These are phyloP conservation scores for Embiotoca jacksoni DNA, from an alignment of 2,113 vertebrate genomes.

Conservation along the genomic window DNA sequence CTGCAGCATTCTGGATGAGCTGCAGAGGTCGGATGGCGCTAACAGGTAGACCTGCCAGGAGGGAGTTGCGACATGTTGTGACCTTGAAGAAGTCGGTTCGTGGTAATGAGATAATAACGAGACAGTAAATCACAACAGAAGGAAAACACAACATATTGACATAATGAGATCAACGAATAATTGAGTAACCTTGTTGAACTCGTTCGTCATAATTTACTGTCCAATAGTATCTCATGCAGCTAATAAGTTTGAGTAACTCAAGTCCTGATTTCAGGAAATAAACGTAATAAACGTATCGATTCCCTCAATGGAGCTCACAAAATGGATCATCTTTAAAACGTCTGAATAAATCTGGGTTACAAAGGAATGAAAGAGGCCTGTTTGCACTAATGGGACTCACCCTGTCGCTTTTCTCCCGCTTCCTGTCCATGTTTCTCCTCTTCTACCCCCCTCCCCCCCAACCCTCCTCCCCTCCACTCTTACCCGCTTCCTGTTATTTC, in stretches of 20 bases:
- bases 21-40: too few species aligned
- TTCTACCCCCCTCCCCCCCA: neutral
- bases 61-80: slow-evolving; percentile 10
- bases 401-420: slow-evolving; percentile 14
- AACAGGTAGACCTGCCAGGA: too few species aligned
- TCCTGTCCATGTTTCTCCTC: slow-evolving; percentile 24
- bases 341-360: neutral
- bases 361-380: neutral
- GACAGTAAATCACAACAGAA: slow-evolving; percentile 16
- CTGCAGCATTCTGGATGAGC: too few species aligned
- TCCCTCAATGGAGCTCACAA: neutral
- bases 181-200: neutral
- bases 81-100: slow-evolving; percentile 13
- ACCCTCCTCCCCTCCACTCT: neutral
- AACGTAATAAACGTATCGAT: neutral
- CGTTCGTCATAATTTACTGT: neutral
- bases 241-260: neutral
- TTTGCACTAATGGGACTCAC: slow-evolving; percentile 1
- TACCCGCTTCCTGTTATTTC: slow-evolving; percentile 62
- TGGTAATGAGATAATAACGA: slow-evolving; percentile 18
- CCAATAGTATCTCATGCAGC: neutral
- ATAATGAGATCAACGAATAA: neutral
- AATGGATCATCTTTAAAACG: neutral
- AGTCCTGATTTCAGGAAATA: neutral
- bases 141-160: slow-evolving; percentile 9